Base-by-base conservation (phyloP, 2,888 invertebrate species). In the Athetis lepigone region DNA sequence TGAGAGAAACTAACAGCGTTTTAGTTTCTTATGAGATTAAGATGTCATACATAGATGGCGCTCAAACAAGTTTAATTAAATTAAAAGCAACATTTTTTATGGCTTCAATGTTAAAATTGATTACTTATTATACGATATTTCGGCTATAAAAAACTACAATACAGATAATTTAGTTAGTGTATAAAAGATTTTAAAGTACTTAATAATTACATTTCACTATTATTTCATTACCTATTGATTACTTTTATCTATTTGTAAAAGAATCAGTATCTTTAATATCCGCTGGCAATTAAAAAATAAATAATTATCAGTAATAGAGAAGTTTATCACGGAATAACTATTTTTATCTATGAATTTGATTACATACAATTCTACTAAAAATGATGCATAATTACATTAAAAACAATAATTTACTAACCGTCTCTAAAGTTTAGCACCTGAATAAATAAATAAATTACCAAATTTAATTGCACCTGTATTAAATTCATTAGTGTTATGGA, bases 121-220 rank as follows among this genome's bases (percentile, higher is more conserved):
- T 68, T 21, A n/a, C n/a, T n/a, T n/a, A 68, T 33, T 59, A 27
- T 36, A 27, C 59, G 21, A 21, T 60, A 42, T 29, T 40, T 40
- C 47, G 29, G 51, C 25, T 66, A 65, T 59, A 59, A 73, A 66
- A 73, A 65, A 66, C 39, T 73, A 73, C 37, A 13, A 25, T 75
- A 59, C 25, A 25, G 9, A 74, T 52, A 37, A 49, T 49, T 76
- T 49, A 37, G 21, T 42, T 75, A 33, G 18, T 49, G 27, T 70
- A 52, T 52, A 70, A 62, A 70, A 62, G 19, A n/a, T 62, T 50
- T 54, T 54, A 49, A 54, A 61, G 7, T 45, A 59, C 59, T 75
- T 68, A 58, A 25, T 29, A 2, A 40, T 42, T 47, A 70, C 16
- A 49, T 51, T 69, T 59, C 42, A 9, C 37, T 75, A 69, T 7